Base-by-base conservation (phyloP, 2,113 vertebrate species). In the Hiodon alosoides region DNA sequence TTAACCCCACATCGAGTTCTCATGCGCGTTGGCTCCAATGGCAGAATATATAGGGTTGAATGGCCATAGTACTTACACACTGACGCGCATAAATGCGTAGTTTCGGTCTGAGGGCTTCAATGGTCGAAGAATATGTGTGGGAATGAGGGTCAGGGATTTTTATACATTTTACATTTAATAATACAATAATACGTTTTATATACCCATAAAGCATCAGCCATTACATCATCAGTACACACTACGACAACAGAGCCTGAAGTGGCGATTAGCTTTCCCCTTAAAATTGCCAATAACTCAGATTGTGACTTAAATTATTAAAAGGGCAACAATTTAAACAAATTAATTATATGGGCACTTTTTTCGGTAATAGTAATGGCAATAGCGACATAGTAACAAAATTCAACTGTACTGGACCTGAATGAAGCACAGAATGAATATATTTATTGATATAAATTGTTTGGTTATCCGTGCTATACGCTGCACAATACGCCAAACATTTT, bases 61-160 rank as follows among this genome's bases (percentile, higher is more conserved):
- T 31, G 2, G 31, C 31, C 31, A 31, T 31, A 31, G 31, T 31
- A 31, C 31, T 31, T 31, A 31, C 31, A 31, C 31, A 31, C 31
- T 31, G 31, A 31, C 31, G 31, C 31, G 31, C 31, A 31, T 31
- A 31, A 31, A 31, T 31, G 31, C 31, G 31, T 31, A 31, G 31
- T 31, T 31, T 31, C 31, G 31, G 31, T 31, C 31, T 31, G 31
- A 31, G 31, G 31, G 31, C 31, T 31, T 31, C 31, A 85, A 78
- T 84, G 59, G 13, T 3, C 13, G 13, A 61, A 61, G 13, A 61
- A n/a, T 6, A 61, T 61, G 59, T 11, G 4, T 61, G 59, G 59
- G 5, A n/a, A n/a, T n/a, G 16, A n/a, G 58, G 58, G 8, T 13
- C 10, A 59, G 14, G 14, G 14, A 59, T 7, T 3, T 8, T 59